Conservation (phyloP, 2,113 vertebrate genomes). For the Cranoglanis bouderius region DNA sequence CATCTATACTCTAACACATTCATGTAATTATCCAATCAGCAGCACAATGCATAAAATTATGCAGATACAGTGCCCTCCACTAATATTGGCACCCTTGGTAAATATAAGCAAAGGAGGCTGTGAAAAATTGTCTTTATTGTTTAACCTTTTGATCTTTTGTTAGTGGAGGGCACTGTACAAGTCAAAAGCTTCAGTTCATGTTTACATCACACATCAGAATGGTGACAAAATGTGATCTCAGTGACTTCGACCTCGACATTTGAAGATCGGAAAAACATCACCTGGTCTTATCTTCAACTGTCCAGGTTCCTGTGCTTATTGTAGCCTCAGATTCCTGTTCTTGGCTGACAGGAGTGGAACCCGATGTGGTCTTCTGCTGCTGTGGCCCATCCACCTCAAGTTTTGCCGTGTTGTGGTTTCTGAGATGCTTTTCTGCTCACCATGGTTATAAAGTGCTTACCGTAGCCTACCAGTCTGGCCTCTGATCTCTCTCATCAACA, state of each 20-base stretch:
- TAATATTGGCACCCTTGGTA: too few species aligned
- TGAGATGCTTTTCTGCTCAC: neutral
- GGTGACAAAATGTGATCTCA: neutral
- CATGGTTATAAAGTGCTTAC: neutral
- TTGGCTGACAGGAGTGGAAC: neutral
- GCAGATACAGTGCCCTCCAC: too few species aligned
- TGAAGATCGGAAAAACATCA: neutral
- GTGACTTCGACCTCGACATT: neutral
- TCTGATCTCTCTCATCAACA: neutral
- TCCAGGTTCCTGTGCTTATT: neutral
- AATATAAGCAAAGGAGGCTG: too few species aligned
- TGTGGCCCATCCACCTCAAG: neutral
- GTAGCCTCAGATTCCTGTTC: neutral
- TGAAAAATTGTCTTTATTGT: too few species aligned
- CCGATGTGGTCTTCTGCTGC: neutral
- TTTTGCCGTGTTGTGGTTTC: neutral
- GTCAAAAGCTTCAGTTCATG: neutral
- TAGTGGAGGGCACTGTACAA: too few species aligned
- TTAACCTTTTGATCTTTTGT: too few species aligned
- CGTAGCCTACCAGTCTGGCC: neutral
- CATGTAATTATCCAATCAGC: neutral
- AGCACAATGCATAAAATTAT: neutral
- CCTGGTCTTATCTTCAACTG: neutral
- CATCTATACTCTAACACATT: neutral
- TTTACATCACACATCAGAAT: neutral